These are phyloP conservation scores for Crossocerus cetratus DNA, from an alignment of 2,888 invertebrate genomes.

Conservation along the genomic window DNA sequence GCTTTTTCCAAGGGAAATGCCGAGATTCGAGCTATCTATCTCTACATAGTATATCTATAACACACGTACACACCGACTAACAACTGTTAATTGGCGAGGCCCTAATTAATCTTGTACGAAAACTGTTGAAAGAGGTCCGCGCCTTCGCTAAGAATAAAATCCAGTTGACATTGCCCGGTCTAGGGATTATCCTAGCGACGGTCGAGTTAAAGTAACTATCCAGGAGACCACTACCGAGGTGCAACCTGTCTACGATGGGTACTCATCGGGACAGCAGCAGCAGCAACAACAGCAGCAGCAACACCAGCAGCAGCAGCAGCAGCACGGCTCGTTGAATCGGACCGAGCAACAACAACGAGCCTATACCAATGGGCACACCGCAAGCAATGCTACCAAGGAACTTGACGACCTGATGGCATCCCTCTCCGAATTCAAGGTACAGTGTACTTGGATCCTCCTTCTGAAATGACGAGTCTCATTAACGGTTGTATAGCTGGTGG, in stretches of 20 bases:
- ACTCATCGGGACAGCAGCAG: constrained; percentile 64
- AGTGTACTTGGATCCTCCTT: neutral
- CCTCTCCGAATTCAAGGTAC: constrained; percentile 95
- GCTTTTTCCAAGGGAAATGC: no score
- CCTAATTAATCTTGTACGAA: no score
- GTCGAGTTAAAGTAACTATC: constrained; percentile 76
- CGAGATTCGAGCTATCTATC: no score
- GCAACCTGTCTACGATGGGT: constrained; percentile 70
- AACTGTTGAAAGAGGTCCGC: neutral
- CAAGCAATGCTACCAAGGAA: constrained; percentile 95
- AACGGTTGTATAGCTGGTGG: no score
- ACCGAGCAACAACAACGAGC: constrained; percentile 63
- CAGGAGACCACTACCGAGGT: constrained; percentile 77
- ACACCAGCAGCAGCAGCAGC: no score
- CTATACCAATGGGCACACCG: constrained; percentile 75
- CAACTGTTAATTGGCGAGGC: no score
- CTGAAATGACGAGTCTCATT: no score
- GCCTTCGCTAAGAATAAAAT: neutral
- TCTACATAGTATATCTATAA: no score
- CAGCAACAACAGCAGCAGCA: constrained; percentile 62
- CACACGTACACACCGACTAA: no score
- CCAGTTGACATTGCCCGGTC: constrained; percentile 27
- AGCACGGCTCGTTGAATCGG: constrained; percentile 65
- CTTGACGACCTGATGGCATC: constrained; percentile 98
- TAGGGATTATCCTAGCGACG: constrained; percentile 73